These are phyloP conservation scores for Volucella zonaria DNA, from an alignment of 2,888 invertebrate species.

Conservation along the genomic window DNA sequence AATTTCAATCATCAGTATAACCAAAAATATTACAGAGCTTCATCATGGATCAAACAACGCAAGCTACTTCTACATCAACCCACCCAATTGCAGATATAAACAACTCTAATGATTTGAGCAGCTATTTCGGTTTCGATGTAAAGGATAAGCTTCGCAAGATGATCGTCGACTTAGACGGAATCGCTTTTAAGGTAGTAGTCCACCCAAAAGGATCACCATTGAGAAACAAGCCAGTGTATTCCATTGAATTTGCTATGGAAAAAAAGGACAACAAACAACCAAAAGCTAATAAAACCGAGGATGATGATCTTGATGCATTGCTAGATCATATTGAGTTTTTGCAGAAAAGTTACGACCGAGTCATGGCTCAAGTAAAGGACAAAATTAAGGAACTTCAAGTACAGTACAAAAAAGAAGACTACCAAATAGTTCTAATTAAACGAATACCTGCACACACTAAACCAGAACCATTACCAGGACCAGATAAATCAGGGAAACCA, in stretches of 20 bases:
- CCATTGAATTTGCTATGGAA: not conserved
- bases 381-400: slow-evolving; percentile 22
- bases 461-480: not conserved
- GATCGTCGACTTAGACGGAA: slow-evolving; percentile 1
- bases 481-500: not conserved
- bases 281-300: not conserved
- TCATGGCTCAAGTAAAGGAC: not conserved
- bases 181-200: slow-evolving; percentile 15
- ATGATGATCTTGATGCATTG: not conserved
- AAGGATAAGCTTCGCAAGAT: slow-evolving; percentile 19
- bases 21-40: no score
- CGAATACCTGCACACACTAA: not conserved
- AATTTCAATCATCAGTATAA: no score
- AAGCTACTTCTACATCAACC: no score
- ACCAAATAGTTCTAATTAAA: slow-evolving; percentile 1
- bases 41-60: no score
- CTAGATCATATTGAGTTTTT: slow-evolving; percentile 18
- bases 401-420: slow-evolving; percentile 1
- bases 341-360: not conserved
- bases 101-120: not conserved
- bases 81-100: not conserved
- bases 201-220: slow-evolving; percentile 5
- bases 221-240: no score
- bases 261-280: not conserved
- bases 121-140: not conserved